A percentile compares a stretch with the other conserved stretches of the same genome.
phyloP scores from a whole-genome alignment of 1,140 invertebrate species.

The Ostrea edulis region DNA sequence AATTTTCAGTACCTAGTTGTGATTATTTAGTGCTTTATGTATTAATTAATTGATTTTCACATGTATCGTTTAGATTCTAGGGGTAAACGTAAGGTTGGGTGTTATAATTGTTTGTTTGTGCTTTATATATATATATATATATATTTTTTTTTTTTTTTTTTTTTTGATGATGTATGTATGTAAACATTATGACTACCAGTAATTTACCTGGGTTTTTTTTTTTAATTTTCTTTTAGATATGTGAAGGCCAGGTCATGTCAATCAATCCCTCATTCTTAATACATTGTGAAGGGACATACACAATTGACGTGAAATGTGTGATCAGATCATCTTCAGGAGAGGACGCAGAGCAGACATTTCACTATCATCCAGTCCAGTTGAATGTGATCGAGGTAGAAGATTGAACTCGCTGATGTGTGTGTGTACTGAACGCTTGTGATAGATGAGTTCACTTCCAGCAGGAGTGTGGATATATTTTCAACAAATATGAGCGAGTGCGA shows the following conservation, averaged over 20 bases:
- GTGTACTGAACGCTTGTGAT: not conserved
- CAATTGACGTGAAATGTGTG: conserved; percentile 4
- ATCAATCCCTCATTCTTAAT: conserved; percentile 6
- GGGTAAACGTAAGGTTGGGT: no score
- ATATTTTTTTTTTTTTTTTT: no score
- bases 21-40: no score
- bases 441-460: not conserved
- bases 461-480: not conserved
- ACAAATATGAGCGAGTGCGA: not conserved
- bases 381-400: not conserved
- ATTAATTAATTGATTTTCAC: no score
- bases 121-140: no score
- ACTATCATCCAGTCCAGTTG: not conserved
- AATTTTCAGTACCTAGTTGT: no score
- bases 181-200: no score
- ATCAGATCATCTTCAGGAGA: not conserved
- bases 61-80: no score
- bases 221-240: not conserved
- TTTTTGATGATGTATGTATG: no score
- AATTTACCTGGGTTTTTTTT: not conserved
- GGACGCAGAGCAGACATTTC: not conserved
- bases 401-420: not conserved
- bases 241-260: not conserved
- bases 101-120: no score
- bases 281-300: conserved; percentile 11